Base-by-base conservation (phyloP, 2,888 invertebrate genomes). In the Clivina fossor region DNA sequence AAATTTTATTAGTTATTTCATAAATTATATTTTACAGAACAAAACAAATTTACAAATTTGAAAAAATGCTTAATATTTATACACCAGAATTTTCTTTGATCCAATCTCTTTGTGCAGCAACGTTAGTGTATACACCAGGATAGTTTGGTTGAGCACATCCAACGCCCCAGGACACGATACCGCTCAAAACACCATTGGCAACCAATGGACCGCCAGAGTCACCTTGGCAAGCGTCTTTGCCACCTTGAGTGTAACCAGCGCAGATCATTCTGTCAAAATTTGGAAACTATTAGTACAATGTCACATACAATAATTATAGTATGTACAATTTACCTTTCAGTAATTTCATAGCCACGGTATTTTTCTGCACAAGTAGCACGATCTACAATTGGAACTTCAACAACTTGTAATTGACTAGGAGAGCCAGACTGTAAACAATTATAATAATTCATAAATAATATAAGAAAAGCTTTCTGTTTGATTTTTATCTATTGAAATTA, bases 391-490 rank as follows among this genome's bases (percentile, higher is more conserved):
- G 61, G 47, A 7, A 73, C 65, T 4, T 61, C 16, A 2, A 65
- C 69, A 4, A 64, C 65, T 63, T 71, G 70, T 2, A 74, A 61
- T 11, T 56, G 15, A 2, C 9, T 50, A 16, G 68, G 64, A 2
- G 57, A 55, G 0, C 22, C 47, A 33, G 20, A 32, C 44, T 44
- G 16, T 15, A n/a, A n/a, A n/a, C n/a, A n/a, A n/a, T n/a, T n/a
- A n/a, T n/a, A n/a, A n/a, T n/a, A n/a, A n/a, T n/a, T n/a, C n/a
- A n/a, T n/a, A n/a, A n/a, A n/a, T n/a, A n/a, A n/a, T n/a, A n/a
- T n/a, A n/a, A n/a, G n/a, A n/a, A n/a, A n/a, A n/a, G n/a, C n/a
- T n/a, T n/a, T n/a, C n/a, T n/a, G n/a, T n/a, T n/a, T n/a, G n/a
- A n/a, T n/a, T n/a, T n/a, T n/a, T n/a, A n/a, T n/a, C n/a, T n/a